Conservation (phyloP, 2,113 vertebrate species). For the Oreochromis tanganicae region DNA sequence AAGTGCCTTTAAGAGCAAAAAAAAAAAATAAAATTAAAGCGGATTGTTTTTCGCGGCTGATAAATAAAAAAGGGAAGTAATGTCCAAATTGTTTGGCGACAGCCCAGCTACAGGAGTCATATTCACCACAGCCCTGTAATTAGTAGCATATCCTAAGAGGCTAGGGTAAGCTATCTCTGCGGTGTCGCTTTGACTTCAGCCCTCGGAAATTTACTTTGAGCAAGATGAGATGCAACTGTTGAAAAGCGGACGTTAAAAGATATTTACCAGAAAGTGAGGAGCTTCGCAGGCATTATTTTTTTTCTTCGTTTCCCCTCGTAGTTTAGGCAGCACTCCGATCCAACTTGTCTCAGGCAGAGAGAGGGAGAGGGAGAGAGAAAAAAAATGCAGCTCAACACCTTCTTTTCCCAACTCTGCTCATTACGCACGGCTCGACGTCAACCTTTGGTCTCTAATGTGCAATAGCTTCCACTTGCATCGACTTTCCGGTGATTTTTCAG, state of each 20-base stretch:
- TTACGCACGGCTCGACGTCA: conserved; percentile 69
- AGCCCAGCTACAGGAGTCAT: conserved; percentile 5
- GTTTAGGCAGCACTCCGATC: conserved; percentile 39
- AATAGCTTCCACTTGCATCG: conserved; percentile 35
- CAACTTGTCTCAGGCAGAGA: conserved; percentile 62
- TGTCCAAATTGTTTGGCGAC: neutral
- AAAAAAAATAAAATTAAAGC: neutral
- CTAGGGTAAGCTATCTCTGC: conserved; percentile 59
- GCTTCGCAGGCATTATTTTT: neutral
- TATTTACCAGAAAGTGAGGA: conserved; percentile 43
- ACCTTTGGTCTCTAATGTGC: neutral
- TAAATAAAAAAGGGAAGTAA: conserved; percentile 3
- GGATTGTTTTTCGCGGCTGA: neutral
- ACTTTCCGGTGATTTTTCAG: conserved; percentile 42
- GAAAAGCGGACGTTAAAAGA: neutral
- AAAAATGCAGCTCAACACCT: conserved; percentile 72
- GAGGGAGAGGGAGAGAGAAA: conserved; percentile 31
- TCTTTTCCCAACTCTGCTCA: conserved; percentile 70
- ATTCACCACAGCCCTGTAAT: conserved; percentile 53
- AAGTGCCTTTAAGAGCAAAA: conserved; percentile 16
- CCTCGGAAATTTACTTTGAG: conserved; percentile 23
- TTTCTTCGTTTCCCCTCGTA: conserved; percentile 10
- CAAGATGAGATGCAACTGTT: conserved; percentile 40
- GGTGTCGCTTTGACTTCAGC: conserved; percentile 47
- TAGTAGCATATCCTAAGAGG: conserved; percentile 63